These are phyloP conservation scores for Diprion similis DNA, from an alignment of 1,140 invertebrate genomes.

Conservation along the genomic window DNA sequence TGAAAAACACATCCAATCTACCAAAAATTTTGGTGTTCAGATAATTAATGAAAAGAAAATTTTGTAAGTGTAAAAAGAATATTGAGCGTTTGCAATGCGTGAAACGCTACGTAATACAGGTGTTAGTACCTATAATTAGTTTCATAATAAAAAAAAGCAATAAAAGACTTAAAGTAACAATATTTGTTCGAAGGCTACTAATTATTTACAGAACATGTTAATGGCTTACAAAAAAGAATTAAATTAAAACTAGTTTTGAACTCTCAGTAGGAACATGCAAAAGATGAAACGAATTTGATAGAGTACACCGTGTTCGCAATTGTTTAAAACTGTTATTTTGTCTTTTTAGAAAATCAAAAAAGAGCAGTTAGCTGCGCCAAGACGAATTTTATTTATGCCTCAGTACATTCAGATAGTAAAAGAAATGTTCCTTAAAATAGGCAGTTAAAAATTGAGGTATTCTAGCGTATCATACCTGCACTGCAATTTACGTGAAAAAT, in stretches of 20 bases:
- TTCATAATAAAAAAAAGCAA: no score
- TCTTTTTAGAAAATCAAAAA: not conserved
- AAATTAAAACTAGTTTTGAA: constrained; percentile 8
- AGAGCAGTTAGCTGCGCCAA: not conserved
- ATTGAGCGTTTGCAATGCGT: no score
- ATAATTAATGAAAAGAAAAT: no score
- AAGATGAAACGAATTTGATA: not conserved
- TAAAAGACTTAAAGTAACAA: not conserved
- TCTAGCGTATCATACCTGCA: not conserved
- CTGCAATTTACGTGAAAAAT: no score
- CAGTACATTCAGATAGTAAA: not conserved
- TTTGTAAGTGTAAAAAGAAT: no score
- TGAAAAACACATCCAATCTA: no score
- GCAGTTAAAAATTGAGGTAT: not conserved
- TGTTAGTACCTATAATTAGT: no score
- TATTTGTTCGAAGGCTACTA: not conserved
- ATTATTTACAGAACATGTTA: not conserved
- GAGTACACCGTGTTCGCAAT: not conserved
- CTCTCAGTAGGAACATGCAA: constrained; percentile 5
- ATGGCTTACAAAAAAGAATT: not conserved
- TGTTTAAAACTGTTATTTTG: no score
- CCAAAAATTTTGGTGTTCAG: no score
- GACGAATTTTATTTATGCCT: not conserved
- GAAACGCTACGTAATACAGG: no score
- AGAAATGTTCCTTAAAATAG: not conserved